Base-by-base conservation (phyloP, 1,140 invertebrate genomes). In the Spodoptera frugiperda region DNA sequence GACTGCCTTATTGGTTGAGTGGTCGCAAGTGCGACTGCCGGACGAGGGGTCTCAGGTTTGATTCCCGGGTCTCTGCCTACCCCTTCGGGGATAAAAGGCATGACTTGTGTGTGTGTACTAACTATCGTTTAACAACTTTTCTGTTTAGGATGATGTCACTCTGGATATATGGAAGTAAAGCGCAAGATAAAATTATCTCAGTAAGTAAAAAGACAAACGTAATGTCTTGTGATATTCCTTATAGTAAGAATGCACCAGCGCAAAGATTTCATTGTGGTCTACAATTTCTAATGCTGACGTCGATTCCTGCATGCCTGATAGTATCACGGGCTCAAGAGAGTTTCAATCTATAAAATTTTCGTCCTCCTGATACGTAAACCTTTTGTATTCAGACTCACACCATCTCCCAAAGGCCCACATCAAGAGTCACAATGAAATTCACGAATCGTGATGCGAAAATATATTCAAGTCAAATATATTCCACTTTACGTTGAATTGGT, bases 311-410 rank as follows among this genome's bases (percentile, higher is more conserved):
- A 15, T 12, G n/a, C 33, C 49, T 51, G 48, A 68, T 67, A 44
- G 48, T 54, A 76, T 12, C 19, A 65, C n/a, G 46, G 59, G 65
- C 81, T 63, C 75, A 30, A 61, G 74, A 77, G 79, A 61, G 17
- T 46, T 21, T 46, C 75, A 72, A 78, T 79, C 77, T 77, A 81
- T 81, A 79, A 81, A 83, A 78, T 79, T 61, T 61, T 78, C 65
- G 72, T 55, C 63, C 71, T 74, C 68, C 68, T 74, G 51, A 77
- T 82, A 67, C 53, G 73, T 76, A 77, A 82, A 81, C 77, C 80
- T 75, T 81, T 81, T 81, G 78, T 81, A 70, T 70, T 79, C 67
- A 76, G 75, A 72, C 68, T 79, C 15, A 49, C 33, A 49, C 48
- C 19, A n/a, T 55, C 17, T 71, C 76, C 75, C 68, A 46, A 12